Evolutionary conservation across 2,113 vertebrate species (phyloP).

Genomic region (Recurvirostra avosetta): DNA sequence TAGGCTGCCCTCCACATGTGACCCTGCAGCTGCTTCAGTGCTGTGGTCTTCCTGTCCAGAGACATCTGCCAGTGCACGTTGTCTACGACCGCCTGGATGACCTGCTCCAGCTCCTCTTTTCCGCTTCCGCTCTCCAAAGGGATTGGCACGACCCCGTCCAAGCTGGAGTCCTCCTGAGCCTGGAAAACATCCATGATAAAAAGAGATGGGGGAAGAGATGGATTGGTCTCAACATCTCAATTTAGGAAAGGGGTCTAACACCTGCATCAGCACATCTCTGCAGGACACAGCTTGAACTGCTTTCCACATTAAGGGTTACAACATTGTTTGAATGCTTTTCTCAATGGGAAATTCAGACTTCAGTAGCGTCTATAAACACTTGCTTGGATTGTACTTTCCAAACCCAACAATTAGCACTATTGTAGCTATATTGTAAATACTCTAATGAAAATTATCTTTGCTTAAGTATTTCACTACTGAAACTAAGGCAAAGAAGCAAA

Average conservation of each 20-base stretch:
- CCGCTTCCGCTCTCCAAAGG: constrained; percentile 80
- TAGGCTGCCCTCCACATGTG: constrained; percentile 96
- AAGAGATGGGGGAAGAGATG: neutral
- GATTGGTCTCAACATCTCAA: neutral
- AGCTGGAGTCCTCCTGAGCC: constrained; percentile 88
- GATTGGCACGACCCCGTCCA: constrained; percentile 83
- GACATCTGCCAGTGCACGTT: constrained; percentile 96
- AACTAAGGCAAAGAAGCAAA: neutral
- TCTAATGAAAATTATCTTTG: neutral
- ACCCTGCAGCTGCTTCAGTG: constrained; percentile 94
- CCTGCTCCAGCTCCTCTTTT: constrained; percentile 81
- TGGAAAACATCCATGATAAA: constrained; percentile 15
- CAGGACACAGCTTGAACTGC: neutral
- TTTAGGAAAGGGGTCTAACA: neutral
- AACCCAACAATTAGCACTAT: neutral
- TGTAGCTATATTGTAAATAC: neutral
- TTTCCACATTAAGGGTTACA: neutral
- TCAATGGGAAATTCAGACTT: neutral
- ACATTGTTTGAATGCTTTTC: neutral
- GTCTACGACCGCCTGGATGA: constrained; percentile 88
- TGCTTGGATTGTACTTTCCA: neutral
- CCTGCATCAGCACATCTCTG: neutral
- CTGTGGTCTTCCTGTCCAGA: constrained; percentile 91
- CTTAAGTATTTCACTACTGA: neutral
- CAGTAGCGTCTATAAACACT: neutral